phyloP scores from a whole-genome alignment of 2,888 invertebrate genomes.

The Polydrusus tereticollis region DNA sequence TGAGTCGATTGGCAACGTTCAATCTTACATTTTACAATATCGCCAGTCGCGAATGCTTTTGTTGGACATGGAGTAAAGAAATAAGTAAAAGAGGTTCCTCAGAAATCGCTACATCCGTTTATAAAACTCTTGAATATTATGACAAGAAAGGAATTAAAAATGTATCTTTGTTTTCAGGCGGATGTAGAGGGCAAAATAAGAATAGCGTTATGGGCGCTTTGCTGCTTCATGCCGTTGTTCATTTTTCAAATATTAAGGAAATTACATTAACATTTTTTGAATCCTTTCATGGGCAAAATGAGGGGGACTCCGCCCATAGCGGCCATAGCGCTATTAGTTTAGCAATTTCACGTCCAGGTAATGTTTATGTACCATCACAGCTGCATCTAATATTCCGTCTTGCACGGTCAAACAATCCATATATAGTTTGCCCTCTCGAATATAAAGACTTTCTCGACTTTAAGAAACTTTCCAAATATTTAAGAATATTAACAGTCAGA shows the following conservation, averaged over 20 bases:
- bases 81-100: conserved; percentile 9
- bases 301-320: conserved; percentile 3
- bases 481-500: not conserved
- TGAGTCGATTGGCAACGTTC: conserved; percentile 3
- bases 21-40: conserved; percentile 24
- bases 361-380: conserved; percentile 3
- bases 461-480: not conserved
- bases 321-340: no score
- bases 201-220: not conserved
- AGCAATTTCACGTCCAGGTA: conserved; percentile 4
- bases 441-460: not conserved
- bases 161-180: conserved; percentile 4
- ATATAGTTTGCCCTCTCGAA: not conserved
- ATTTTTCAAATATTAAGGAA: not conserved
- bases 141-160: conserved; percentile 8
- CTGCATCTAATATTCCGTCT: not conserved
- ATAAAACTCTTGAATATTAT: not conserved
- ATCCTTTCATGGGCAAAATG: not conserved
- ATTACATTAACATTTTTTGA: conserved; percentile 3
- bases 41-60: conserved; percentile 3
- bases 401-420: not conserved
- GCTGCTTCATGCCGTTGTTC: not conserved
- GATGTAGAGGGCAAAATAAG: conserved; percentile 7
- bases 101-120: conserved; percentile 19
- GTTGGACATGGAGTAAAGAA: conserved; percentile 16